Conservation (phyloP, 2,888 invertebrate genomes). For the Tipula lateralis region DNA sequence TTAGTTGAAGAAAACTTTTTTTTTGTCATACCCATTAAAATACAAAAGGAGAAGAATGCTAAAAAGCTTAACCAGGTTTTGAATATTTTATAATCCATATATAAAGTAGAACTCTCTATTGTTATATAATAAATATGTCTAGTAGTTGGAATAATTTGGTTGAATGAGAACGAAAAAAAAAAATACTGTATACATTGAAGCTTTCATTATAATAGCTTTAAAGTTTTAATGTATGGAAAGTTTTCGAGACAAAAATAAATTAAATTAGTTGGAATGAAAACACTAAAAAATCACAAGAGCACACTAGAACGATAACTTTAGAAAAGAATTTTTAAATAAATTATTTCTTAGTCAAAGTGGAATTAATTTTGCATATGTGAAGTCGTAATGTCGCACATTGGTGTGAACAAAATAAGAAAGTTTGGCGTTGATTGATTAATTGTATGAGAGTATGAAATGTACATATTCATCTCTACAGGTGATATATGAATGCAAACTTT, state of each 20-base stretch:
- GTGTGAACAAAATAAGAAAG: not conserved
- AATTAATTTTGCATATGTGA: not conserved
- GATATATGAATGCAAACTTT: not conserved
- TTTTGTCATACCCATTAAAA: not conserved
- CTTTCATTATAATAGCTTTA: not conserved
- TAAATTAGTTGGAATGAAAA: not conserved
- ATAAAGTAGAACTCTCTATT: not conserved
- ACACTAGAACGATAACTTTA: not conserved
- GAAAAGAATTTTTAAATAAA: not conserved
- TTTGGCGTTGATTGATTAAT: not conserved
- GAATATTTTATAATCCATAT: not conserved
- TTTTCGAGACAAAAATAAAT: not conserved
- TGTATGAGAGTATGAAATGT: too few relatives aligned
- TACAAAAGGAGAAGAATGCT: not conserved
- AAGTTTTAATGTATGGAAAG: not conserved
- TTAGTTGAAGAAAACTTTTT: not conserved
- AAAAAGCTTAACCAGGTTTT: constrained; percentile 24
- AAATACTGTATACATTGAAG: not conserved
- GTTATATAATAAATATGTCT: not conserved
- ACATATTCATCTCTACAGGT: not conserved
- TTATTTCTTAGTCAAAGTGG: not conserved
- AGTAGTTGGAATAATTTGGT: not conserved
- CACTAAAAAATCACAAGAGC: not conserved
- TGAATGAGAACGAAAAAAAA: too few relatives aligned
- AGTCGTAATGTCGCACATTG: not conserved